Conservation (phyloP, 2,888 invertebrate genomes). For the Rotaria macrura region DNA sequence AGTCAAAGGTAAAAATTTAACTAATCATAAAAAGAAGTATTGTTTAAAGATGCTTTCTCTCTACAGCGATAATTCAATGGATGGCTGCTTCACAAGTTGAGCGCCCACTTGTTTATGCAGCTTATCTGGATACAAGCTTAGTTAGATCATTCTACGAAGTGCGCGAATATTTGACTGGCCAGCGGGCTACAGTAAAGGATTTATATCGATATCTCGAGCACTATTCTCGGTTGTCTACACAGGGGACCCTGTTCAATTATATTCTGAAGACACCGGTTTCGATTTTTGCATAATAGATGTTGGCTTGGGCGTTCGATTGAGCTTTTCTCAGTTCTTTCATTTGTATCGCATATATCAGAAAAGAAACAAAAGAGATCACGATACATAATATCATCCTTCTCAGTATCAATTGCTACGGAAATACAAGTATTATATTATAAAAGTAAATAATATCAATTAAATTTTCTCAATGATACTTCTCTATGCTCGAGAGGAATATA, state of each 20-base stretch:
- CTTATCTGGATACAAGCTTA: neutral
- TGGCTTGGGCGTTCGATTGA: neutral
- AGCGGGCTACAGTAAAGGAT: neutral
- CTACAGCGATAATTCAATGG: constrained; percentile 62
- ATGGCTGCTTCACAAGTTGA: constrained; percentile 58
- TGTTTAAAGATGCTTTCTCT: too few species aligned
- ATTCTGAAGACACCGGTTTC: neutral
- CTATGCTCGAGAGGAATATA: too few species aligned
- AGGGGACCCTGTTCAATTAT: neutral
- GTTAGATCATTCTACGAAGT: neutral
- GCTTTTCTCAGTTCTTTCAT: too few species aligned
- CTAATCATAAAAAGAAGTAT: neutral
- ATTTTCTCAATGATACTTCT: too few species aligned
- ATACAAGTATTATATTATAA: too few species aligned
- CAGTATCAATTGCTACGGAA: too few species aligned
- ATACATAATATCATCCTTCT: too few species aligned
- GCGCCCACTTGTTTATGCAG: constrained; percentile 62
- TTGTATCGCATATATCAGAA: too few species aligned
- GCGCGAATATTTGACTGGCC: neutral
- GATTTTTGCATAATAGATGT: neutral
- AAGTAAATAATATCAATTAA: too few species aligned
- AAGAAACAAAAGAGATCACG: too few species aligned
- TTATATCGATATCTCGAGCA: neutral
- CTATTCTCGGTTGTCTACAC: neutral
- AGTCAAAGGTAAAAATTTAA: constrained; percentile 42